Percentiles rank a stretch among this genome's conserved stretches.
These are phyloP conservation scores for Myiozetetes cayanensis DNA, from an alignment of 2,113 vertebrate genomes.

Conservation along the genomic window DNA sequence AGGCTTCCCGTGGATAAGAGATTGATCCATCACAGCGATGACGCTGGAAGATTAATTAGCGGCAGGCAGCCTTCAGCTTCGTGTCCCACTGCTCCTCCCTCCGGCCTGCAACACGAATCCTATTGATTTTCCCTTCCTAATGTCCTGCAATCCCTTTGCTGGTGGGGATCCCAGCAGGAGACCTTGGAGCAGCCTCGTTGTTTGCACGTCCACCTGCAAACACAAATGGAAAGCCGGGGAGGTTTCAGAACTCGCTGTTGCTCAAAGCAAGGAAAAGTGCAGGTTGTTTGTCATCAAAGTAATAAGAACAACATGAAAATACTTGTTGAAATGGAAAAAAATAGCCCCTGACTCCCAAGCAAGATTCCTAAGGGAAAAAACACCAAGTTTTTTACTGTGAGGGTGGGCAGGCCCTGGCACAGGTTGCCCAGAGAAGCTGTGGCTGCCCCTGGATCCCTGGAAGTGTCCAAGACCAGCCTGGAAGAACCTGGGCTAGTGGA, in stretches of 20 bases:
- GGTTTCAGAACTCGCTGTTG: background rate
- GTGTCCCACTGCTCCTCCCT: background rate
- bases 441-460: background rate
- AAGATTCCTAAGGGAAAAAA: background rate
- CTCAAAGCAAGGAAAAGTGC: background rate
- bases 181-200: rapidly evolving
- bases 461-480: background rate
- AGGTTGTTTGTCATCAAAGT: background rate
- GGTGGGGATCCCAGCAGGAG: background rate
- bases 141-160: background rate
- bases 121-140: background rate
- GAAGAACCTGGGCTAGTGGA: background rate
- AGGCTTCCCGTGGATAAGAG: background rate
- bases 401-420: background rate
- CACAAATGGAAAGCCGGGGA: background rate
- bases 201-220: background rate
- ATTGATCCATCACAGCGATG: background rate
- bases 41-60: background rate
- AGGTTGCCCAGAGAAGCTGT: background rate
- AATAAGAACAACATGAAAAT: background rate
- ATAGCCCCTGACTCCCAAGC: background rate
- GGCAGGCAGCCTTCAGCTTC: background rate
- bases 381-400: background rate
- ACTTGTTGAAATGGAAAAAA: background rate
- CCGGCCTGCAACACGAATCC: background rate